Base-by-base conservation (phyloP, 2,113 vertebrate species). In the Amazona vittata region DNA sequence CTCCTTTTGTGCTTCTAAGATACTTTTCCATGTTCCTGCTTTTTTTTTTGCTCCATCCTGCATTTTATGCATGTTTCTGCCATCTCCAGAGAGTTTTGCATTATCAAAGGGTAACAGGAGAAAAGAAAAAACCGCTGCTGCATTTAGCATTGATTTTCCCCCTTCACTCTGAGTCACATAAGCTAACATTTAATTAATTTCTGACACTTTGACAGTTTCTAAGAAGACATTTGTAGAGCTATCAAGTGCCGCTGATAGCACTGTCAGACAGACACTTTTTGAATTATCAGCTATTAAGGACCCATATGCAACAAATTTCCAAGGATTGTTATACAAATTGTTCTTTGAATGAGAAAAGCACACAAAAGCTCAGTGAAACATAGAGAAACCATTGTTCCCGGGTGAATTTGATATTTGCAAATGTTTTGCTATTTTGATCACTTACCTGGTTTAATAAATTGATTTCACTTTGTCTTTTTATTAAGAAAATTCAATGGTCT, bases 181-280 rank as follows among this genome's bases (percentile, higher is more conserved):
- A 96, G 97, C 97, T 97, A 98, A 97, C 98, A 97, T 97, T 98
- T 98, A 98, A 98, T 98, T 98, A 98, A 98, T 98, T 97, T 97
- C 97, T 98, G 98, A 98, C 98, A 98, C 96, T 98, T 98, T 98
- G 98, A 98, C 98, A 98, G 98, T 89, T 98, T 81, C 95, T 94
- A 89, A 98, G 95, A 97, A 95, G 98, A 97, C 97, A 88, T 97
- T 98, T 97, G 98, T 89, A 95, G 96, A 98, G 93, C 97, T 97
- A 97, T 98, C 98, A 98, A 98, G 77, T 93, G 93, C 50, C 9
- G 87, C 91, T 97, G 96, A 93, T 93, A 96, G 96, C 94, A 55
- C 87, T 98, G 98, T 96, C 96, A 98, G 96, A 97, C 95, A 97
- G 95, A 87, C 87, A 96, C 95, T 92, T 95, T 91, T 90, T 92